phyloP scores from a whole-genome alignment of 2,113 vertebrate species.

The Colaptes auratus region DNA sequence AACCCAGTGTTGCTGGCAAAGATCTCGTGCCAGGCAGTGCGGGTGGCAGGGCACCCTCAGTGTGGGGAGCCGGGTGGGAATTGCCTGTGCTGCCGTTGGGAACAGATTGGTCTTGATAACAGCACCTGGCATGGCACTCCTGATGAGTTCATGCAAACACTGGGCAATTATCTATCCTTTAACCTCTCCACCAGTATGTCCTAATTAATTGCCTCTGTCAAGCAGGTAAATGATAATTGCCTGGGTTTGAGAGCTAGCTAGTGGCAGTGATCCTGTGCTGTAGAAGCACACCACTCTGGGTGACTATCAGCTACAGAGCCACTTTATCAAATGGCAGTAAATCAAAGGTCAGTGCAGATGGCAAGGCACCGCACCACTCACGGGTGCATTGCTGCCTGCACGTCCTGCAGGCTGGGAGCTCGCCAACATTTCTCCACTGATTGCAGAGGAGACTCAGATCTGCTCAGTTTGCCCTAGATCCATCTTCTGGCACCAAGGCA shows the following conservation, averaged over 20 bases:
- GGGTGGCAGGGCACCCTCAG: not conserved
- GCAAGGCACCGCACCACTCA: accelerated
- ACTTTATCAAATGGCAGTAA: not conserved
- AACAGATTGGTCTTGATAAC: not conserved
- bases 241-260: not conserved
- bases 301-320: not conserved
- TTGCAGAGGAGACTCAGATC: not conserved
- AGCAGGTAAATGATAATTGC: slow-evolving; percentile 14
- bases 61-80: not conserved
- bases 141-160: not conserved
- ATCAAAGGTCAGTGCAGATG: not conserved
- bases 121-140: not conserved
- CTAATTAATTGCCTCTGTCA: slow-evolving; percentile 33
- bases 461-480: not conserved
- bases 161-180: slow-evolving; percentile 17
- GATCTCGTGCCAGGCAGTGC: not conserved
- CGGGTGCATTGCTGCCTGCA: not conserved
- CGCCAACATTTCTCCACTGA: not conserved
- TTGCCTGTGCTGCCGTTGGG: not conserved
- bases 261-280: not conserved
- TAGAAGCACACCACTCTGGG: not conserved
- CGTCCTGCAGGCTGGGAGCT: not conserved
- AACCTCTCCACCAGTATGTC: not conserved
- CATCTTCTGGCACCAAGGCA: not conserved
- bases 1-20: accelerated